Evolutionary conservation across 2,888 invertebrate genomes (phyloP), one percentile per base, ranked within the genome.

Genomic region (Agrenia bidenticulata): DNA sequence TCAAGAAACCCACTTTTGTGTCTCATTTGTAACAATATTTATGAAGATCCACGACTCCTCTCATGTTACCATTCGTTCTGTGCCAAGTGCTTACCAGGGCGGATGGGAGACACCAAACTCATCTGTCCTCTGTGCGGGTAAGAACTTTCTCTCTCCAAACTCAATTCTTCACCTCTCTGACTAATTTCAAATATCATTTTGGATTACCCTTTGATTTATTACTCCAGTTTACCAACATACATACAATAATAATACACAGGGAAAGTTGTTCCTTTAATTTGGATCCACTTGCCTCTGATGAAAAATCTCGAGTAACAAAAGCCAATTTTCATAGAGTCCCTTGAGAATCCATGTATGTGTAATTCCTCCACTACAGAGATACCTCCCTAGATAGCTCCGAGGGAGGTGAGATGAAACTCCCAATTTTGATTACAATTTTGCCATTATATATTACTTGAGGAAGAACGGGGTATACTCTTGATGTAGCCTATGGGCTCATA

Each of bases 41-140:
- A 85, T 78, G 84, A 82, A 61, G 87, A 88, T 75, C 88, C 88
- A 1, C 86, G 87, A 75, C 83, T 88, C 58, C 80, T 88, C 53
- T 82, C 83, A 69, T 88, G 88, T 78, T 88, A 85, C 78, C 88
- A 88, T 78, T 87, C 87, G 53, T 88, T 88, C 79, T 88, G 88
- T 80, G 83, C 85, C 27, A 81, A 84, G 66, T 88, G 88, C 79
- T 79, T 88, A 67, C 82, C 84, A 56, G 86, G 85, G 50, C 81
- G 85, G 68, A 84, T 85, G 68, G 81, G 84, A 60, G 87, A 88
- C 77, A 83, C 84, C 60, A 84, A 85, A 76, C 79, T 88, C 67
- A 79, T 82, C 61, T 88, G 88, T 79, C 87, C 87, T 19, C 82
- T 86, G 69, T 88, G 88, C 82, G 85, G 87, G 87, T 87, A 80